phyloP scores from a whole-genome alignment of 2,797 vertebrate genomes.

The Nyctibius grandis region DNA sequence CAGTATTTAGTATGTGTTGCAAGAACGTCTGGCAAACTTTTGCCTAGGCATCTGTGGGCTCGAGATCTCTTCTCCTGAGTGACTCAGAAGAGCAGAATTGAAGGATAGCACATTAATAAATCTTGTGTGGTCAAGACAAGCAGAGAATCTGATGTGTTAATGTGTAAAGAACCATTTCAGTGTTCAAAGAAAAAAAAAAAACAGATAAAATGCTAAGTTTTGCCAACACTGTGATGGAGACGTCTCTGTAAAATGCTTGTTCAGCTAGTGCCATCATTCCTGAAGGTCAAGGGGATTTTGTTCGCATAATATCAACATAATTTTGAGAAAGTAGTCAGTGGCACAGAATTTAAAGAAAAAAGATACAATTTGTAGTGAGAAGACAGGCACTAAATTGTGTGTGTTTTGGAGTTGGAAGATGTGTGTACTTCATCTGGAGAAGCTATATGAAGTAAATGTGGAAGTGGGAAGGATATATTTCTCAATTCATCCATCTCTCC shows the following conservation, averaged over 20 bases:
- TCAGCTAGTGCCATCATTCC: not conserved
- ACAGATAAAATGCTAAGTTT: not conserved
- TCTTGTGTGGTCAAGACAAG: not conserved
- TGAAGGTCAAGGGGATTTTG: not conserved
- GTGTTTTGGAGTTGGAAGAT: not conserved
- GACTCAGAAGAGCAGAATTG: not conserved
- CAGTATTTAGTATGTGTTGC: not conserved
- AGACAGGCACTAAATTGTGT: not conserved
- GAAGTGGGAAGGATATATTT: not conserved
- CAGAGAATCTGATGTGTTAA: not conserved
- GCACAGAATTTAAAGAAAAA: not conserved
- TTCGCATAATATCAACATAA: fast-evolving
- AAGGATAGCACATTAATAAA: not conserved
- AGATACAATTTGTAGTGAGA: not conserved
- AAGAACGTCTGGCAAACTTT: not conserved
- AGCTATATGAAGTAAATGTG: not conserved
- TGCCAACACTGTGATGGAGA: not conserved
- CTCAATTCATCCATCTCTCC: not conserved
- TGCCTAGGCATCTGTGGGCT: not conserved
- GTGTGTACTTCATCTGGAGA: not conserved
- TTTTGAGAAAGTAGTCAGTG: not conserved
- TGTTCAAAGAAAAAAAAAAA: not conserved
- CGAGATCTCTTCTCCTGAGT: not conserved
- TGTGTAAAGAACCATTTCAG: not conserved
- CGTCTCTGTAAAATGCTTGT: not conserved